Percentiles rank a stretch among this genome's conserved stretches.
Conservation (phyloP, 1,140 invertebrate species). For the Tetraneura akinire region DNA sequence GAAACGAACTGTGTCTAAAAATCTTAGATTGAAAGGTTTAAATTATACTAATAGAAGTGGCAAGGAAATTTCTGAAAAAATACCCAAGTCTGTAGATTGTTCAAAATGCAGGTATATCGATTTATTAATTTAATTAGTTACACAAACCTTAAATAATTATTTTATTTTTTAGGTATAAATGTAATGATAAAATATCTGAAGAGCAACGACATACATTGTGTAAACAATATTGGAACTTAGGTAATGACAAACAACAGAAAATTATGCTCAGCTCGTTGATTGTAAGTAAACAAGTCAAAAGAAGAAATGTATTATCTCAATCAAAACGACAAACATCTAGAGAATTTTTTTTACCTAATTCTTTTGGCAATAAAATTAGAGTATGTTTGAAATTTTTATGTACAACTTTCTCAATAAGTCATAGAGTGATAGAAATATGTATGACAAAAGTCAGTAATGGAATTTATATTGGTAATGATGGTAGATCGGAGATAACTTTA, state of each 20-base stretch:
- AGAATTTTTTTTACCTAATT: slow-evolving; percentile 24
- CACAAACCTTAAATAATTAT: not conserved
- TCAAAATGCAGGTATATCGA: slow-evolving; percentile 27
- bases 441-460: slow-evolving; percentile 11
- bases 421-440: slow-evolving; percentile 27
- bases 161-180: slow-evolving; percentile 19
- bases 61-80: slow-evolving; percentile 12
- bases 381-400: slow-evolving; percentile 36
- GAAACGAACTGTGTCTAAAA: slow-evolving; percentile 1
- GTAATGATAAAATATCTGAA: slow-evolving; percentile 30
- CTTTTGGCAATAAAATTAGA: slow-evolving; percentile 11
- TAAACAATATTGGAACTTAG: slow-evolving; percentile 13
- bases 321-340: slow-evolving; percentile 6
- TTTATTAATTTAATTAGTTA: not conserved
- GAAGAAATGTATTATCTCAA: slow-evolving; percentile 3
- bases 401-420: slow-evolving; percentile 29
- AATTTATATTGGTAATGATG: slow-evolving; percentile 6
- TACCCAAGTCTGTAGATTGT: slow-evolving; percentile 18
- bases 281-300: slow-evolving; percentile 10
- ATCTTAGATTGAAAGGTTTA: slow-evolving; percentile 8
- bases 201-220: not conserved
- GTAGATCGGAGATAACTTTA: slow-evolving; percentile 22
- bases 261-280: slow-evolving; percentile 20
- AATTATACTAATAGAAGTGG: slow-evolving; percentile 19
- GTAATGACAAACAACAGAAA: slow-evolving; percentile 19